Evolutionary conservation across 2,888 invertebrate species (phyloP).

Genomic region (Cenopis cana): DNA sequence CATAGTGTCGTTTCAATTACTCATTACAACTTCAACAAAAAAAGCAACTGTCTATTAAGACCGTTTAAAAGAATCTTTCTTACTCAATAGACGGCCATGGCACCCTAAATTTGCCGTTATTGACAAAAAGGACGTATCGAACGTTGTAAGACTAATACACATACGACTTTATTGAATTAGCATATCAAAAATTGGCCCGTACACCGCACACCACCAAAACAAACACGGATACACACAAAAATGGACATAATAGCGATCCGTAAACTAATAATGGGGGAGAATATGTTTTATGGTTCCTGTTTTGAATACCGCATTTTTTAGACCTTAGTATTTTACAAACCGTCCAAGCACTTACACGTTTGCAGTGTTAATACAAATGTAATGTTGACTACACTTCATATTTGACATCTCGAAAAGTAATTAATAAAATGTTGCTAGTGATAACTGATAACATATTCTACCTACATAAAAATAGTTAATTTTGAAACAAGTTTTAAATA

Average conservation of each 20-base stretch:
- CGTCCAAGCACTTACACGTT: slow-evolving; percentile 73
- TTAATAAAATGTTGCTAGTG: slow-evolving; percentile 32
- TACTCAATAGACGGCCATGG: slow-evolving; percentile 65
- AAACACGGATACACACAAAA: slow-evolving; percentile 79
- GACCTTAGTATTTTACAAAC: slow-evolving; percentile 76
- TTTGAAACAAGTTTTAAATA: too few species aligned
- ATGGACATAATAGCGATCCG: slow-evolving; percentile 80
- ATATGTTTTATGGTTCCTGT: slow-evolving; percentile 83
- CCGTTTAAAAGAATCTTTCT: slow-evolving; percentile 28
- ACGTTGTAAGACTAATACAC: not conserved
- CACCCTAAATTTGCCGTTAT: slow-evolving; percentile 68
- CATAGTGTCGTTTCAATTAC: slow-evolving; percentile 12
- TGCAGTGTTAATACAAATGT: slow-evolving; percentile 47
- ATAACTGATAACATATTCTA: slow-evolving; percentile 23
- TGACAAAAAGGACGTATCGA: not conserved
- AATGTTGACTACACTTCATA: slow-evolving; percentile 34
- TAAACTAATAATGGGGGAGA: slow-evolving; percentile 85
- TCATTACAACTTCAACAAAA: slow-evolving; percentile 28
- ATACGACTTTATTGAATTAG: slow-evolving; percentile 9
- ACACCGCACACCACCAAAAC: slow-evolving; percentile 80
- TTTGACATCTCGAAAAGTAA: not conserved
- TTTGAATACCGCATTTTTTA: slow-evolving; percentile 81
- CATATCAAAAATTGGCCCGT: slow-evolving; percentile 60
- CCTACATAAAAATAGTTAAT: too few species aligned
- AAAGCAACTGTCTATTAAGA: slow-evolving; percentile 27